Evolutionary conservation across 2,113 vertebrate genomes (phyloP).

Genomic region (Dinomys branickii): DNA sequence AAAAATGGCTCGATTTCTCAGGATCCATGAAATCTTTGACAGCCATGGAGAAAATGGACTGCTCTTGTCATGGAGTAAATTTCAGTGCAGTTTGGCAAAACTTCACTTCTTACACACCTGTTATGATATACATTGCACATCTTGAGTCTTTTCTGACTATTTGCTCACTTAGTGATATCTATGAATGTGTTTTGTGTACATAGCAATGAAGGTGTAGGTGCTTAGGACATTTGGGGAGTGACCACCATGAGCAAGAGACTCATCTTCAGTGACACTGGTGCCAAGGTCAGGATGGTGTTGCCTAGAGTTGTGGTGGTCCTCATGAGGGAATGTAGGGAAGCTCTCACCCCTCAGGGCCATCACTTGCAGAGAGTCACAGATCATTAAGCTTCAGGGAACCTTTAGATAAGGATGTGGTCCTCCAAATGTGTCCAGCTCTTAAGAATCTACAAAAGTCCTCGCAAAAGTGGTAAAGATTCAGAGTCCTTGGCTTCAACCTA

Average conservation of each 20-base stretch:
- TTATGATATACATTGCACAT: conserved; percentile 57
- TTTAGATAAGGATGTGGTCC: background rate
- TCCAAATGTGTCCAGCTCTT: background rate
- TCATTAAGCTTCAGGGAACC: background rate
- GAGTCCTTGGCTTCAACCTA: background rate
- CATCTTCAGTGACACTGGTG: background rate
- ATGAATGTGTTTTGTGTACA: background rate
- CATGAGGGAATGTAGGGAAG: background rate
- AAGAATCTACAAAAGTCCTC: background rate
- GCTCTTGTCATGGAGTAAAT: conserved; percentile 75
- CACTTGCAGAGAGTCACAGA: background rate
- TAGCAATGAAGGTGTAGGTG: background rate
- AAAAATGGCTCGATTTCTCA: conserved; percentile 83
- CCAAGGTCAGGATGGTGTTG: background rate
- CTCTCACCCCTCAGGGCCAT: background rate
- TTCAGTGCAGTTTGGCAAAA: conserved; percentile 79
- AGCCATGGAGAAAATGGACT: conserved; percentile 80
- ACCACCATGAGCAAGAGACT: background rate
- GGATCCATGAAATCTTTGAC: conserved; percentile 84
- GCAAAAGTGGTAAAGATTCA: background rate
- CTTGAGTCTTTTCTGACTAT: conserved; percentile 62
- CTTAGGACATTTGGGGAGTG: background rate
- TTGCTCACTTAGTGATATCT: background rate
- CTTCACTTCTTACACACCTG: conserved; percentile 79
- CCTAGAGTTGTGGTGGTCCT: background rate